Conservation (phyloP, 2,797 vertebrate genomes). For the Halcyon badia region DNA sequence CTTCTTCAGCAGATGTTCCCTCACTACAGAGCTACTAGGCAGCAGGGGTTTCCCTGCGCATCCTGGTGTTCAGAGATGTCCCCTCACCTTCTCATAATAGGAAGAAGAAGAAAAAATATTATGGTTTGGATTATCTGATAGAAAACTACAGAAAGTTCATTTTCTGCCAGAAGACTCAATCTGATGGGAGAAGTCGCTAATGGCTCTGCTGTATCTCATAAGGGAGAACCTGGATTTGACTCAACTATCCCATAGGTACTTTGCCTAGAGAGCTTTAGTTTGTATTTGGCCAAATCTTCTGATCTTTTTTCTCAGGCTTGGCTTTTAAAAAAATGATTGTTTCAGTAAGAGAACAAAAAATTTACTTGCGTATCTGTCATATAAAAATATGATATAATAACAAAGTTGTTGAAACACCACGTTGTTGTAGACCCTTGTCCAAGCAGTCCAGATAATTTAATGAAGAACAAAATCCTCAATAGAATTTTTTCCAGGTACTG, state of each 20-base stretch:
- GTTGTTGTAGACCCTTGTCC: background rate
- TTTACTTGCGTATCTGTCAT: background rate
- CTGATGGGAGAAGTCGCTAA: background rate
- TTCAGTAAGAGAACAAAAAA: background rate
- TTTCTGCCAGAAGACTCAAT: background rate
- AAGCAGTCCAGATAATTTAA: background rate
- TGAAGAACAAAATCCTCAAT: background rate
- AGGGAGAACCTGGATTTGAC: background rate
- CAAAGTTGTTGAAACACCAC: background rate
- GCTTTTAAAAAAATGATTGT: background rate
- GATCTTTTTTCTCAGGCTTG: background rate
- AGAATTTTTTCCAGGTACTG: background rate
- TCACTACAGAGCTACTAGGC: background rate
- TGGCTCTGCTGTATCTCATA: background rate
- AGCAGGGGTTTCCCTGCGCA: background rate
- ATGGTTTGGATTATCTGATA: background rate
- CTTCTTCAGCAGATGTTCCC: background rate
- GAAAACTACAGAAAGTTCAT: background rate
- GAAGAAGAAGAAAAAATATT: background rate
- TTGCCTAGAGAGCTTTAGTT: background rate
- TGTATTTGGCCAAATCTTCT: background rate
- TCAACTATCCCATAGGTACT: background rate
- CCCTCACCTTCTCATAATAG: accelerated
- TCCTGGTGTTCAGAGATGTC: background rate
- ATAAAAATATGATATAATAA: background rate